A percentile compares a stretch with the other conserved stretches of the same genome.
These are phyloP conservation scores for Arctia plantaginis DNA, from an alignment of 2,888 invertebrate genomes.

Conservation along the genomic window DNA sequence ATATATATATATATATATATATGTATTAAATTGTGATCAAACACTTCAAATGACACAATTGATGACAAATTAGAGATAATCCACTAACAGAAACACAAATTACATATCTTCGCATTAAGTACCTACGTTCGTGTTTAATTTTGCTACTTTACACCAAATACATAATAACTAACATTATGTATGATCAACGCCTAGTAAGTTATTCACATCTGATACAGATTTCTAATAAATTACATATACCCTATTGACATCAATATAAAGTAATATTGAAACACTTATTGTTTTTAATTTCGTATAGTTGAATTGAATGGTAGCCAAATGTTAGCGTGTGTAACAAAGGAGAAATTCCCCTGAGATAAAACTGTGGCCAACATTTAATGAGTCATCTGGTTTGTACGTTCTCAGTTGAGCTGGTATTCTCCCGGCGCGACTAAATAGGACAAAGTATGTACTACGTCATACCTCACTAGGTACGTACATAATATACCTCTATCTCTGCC, in stretches of 20 bases:
- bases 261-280: constrained; percentile 38
- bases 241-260: constrained; percentile 30
- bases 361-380: constrained; percentile 61
- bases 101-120: background rate
- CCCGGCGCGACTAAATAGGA: constrained; percentile 43
- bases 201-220: background rate
- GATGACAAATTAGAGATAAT: background rate
- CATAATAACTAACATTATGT: background rate
- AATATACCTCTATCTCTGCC: background rate
- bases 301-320: constrained; percentile 73
- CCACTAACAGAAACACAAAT: background rate
- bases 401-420: constrained; percentile 50
- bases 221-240: background rate
- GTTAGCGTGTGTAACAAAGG: constrained; percentile 64
- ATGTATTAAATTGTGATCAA: background rate
- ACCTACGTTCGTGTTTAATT: background rate
- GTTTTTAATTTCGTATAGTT: constrained; percentile 57
- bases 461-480: constrained; percentile 2
- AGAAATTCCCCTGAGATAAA: constrained; percentile 66
- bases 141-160: background rate
- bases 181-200: background rate
- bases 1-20: background rate
- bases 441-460: constrained; percentile 25
- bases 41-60: background rate
- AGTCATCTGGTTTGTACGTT: constrained; percentile 60